phyloP scores from a whole-genome alignment of 35 echinoderm and acorn worm genomes.

The Stichopus chloronotus region DNA sequence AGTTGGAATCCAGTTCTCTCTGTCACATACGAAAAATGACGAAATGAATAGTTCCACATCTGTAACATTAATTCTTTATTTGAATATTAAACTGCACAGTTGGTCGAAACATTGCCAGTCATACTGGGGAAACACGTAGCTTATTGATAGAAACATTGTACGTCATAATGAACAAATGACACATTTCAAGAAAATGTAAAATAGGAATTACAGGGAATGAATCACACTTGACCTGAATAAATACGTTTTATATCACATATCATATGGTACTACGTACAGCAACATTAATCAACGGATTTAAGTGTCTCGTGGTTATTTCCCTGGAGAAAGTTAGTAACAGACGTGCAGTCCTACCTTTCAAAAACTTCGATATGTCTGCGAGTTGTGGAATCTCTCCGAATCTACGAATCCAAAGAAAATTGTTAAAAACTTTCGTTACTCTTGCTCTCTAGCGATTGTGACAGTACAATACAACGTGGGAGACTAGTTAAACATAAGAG shows the following conservation, averaged over 20 bases:
- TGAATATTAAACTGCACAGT: neutral
- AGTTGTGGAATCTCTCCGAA: conserved; percentile 63
- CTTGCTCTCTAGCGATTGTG: too few species aligned
- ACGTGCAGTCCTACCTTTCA: conserved; percentile 48
- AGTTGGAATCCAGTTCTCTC: conserved; percentile 81
- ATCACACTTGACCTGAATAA: neutral
- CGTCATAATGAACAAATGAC: too few species aligned
- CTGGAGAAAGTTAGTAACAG: too few species aligned
- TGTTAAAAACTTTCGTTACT: too few species aligned
- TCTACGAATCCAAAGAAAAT: neutral
- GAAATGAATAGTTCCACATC: neutral
- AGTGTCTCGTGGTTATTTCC: too few species aligned
- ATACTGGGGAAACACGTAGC: neutral
- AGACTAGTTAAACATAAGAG: too few species aligned
- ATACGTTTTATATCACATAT: neutral
- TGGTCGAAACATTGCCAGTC: too few species aligned
- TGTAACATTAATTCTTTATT: neutral
- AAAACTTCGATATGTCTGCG: conserved; percentile 62
- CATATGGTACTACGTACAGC: neutral
- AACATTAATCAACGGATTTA: neutral
- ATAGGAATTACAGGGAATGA: too few species aligned
- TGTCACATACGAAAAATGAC: neutral
- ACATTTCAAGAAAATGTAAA: too few species aligned
- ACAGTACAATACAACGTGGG: too few species aligned
- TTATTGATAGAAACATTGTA: neutral